phyloP scores from a whole-genome alignment of 2,113 vertebrate species.

The Rhipidura dahli region DNA sequence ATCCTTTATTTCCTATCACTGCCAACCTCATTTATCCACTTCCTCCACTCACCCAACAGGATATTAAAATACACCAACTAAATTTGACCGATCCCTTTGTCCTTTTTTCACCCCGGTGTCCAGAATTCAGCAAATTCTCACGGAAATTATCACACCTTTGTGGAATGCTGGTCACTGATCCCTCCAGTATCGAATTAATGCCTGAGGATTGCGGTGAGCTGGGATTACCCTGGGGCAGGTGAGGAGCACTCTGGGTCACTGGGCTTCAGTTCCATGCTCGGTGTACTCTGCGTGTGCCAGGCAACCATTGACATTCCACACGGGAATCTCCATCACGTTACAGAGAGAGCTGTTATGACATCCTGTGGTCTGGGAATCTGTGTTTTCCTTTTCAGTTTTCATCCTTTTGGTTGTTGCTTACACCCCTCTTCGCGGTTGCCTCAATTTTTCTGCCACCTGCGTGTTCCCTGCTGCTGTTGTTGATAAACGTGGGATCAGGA shows the following conservation, averaged over 20 bases:
- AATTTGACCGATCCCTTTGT: background rate
- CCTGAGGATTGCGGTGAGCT: background rate
- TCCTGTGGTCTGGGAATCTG: background rate
- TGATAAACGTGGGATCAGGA: rapidly evolving
- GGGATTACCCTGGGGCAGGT: background rate
- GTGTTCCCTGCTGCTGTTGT: rapidly evolving
- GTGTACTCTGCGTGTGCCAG: background rate
- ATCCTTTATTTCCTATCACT: background rate
- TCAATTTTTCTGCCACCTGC: background rate
- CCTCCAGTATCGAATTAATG: background rate
- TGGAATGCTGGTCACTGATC: background rate
- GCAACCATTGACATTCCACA: background rate
- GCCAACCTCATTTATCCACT: background rate
- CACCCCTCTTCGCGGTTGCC: background rate
- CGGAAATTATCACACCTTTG: background rate
- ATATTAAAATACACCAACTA: background rate
- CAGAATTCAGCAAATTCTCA: background rate
- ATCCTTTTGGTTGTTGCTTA: background rate
- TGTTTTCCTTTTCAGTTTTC: background rate
- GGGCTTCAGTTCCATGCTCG: background rate
- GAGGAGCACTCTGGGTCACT: background rate
- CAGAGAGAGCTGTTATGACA: rapidly evolving
- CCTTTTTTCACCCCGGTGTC: background rate
- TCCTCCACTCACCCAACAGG: background rate
- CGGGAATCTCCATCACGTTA: rapidly evolving